Base-by-base conservation (phyloP, 2,888 invertebrate genomes). In the Podabrus alpinus region DNA sequence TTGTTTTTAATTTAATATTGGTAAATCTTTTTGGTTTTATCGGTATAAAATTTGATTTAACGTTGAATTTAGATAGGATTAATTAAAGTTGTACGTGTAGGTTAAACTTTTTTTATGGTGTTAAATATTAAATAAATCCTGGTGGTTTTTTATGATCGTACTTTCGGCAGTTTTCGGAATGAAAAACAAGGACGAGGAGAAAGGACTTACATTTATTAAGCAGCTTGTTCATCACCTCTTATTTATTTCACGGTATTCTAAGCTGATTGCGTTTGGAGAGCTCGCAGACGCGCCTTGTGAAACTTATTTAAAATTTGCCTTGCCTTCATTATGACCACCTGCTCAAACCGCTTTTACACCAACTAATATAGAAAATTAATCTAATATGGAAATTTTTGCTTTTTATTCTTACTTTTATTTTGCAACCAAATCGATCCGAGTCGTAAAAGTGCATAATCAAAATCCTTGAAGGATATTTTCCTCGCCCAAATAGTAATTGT, bases 241-340 rank as follows among this genome's bases (percentile, higher is more conserved):
- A 70, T 75, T 75, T 75, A 75, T 75, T 75, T 75, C 72, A 69
- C 72, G 75, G 72, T 70, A 68, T 72, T 72, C 68, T 77, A 79
- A 79, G 78, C 79, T 77, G 79, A 79, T 79, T 79, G 79, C 76
- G 75, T 77, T 70, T 70, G 70, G 73, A 69, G 71, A 79, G 74
- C 74, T 77, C 77, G 72, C 75, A 72, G 74, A 72, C 69, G 71
- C 78, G 71, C 69, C 73, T 78, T 76, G 70, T 66, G 69, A 77
- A 78, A 77, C 79, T 78, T 64, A 64, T 78, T 79, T 79, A 78
- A 79, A 78, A 79, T 79, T 79, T 78, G 76, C 76, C 75, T 75
- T 76, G 71, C 74, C 76, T 73, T 77, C 78, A 76, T 79, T 79
- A 79, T 71, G 73, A 69, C 76, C 79, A 79, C 79, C 79, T 78